A percentile compares a stretch with the other conserved stretches of the same genome.
phyloP scores from a whole-genome alignment of 2,888 invertebrate species.

The Horisme vitalbata region DNA sequence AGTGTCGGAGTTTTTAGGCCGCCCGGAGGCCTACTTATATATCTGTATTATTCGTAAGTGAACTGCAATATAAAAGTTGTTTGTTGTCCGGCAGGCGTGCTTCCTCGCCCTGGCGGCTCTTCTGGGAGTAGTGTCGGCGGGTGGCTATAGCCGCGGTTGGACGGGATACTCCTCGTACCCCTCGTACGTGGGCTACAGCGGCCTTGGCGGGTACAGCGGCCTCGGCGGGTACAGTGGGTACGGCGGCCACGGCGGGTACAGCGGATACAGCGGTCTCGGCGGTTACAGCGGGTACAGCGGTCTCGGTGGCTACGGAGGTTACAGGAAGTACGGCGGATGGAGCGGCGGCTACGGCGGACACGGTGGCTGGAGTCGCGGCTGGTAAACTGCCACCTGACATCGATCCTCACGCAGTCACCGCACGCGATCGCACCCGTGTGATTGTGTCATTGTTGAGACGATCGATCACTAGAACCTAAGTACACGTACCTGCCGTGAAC shows the following conservation, averaged over 20 bases:
- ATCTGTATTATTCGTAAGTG: too few relatives aligned
- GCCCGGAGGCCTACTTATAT: too few relatives aligned
- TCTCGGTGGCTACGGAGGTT: constrained; percentile 20
- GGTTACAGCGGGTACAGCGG: constrained; percentile 21
- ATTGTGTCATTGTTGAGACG: too few relatives aligned
- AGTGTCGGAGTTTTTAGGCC: too few relatives aligned
- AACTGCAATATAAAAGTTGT: not conserved
- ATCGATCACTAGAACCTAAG: too few relatives aligned
- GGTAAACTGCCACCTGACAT: constrained; percentile 1
- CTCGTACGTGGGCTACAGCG: constrained; percentile 16
- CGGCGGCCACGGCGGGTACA: not conserved
- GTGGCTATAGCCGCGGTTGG: constrained; percentile 40
- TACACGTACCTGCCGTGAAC: too few relatives aligned
- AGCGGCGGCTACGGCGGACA: constrained; percentile 9
- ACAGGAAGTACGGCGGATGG: constrained; percentile 19
- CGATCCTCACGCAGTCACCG: not conserved
- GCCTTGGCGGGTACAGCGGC: too few relatives aligned
- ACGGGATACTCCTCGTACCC: constrained; percentile 16
- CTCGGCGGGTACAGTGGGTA: constrained; percentile 3
- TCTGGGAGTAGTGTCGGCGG: constrained; percentile 49
- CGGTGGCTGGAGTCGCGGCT: constrained; percentile 6
- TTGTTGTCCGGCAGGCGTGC: constrained; percentile 31
- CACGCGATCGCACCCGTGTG: too few relatives aligned
- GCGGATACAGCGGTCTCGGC: constrained; percentile 17
- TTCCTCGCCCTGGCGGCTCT: constrained; percentile 41